Evolutionary conservation across 2,797 vertebrate species (phyloP).

Genomic region (Garrulus glandarius): DNA sequence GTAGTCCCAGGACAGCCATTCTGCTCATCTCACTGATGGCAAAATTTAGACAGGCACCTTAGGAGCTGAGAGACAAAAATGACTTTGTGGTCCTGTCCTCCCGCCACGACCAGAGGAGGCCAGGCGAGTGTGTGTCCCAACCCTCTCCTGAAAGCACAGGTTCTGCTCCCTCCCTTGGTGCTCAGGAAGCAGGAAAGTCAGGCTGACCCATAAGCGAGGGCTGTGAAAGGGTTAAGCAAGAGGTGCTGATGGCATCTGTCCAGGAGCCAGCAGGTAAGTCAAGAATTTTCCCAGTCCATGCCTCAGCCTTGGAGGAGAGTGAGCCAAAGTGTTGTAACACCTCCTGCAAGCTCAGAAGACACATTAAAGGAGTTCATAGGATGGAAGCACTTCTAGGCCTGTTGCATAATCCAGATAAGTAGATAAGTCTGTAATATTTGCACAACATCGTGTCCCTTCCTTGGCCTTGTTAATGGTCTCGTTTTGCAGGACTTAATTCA

Average conservation of each 20-base stretch:
- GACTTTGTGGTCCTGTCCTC: background rate
- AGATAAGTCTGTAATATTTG: constrained; percentile 42
- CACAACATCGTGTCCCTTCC: background rate
- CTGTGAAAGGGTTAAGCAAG: background rate
- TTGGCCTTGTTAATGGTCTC: constrained; percentile 37
- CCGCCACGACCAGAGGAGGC: rapidly evolving
- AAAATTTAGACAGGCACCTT: background rate
- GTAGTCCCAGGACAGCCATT: background rate
- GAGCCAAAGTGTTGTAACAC: background rate
- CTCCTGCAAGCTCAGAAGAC: constrained; percentile 13
- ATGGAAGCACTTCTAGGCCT: constrained; percentile 28
- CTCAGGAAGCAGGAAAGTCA: background rate
- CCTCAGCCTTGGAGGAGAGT: background rate
- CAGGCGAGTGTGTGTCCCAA: rapidly evolving
- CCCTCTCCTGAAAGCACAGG: background rate
- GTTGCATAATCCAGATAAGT: constrained; percentile 54
- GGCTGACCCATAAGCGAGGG: background rate
- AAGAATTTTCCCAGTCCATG: background rate
- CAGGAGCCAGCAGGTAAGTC: constrained; percentile 26
- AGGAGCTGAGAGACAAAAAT: background rate
- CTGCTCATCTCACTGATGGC: background rate
- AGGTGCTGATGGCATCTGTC: background rate
- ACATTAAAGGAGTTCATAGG: constrained; percentile 3
- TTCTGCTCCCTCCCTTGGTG: background rate
- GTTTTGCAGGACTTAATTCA: constrained; percentile 33